Percentiles rank a stretch among this genome's conserved stretches.
Conservation (phyloP, 2,888 invertebrate species). For the Drymonia ruficornis region DNA sequence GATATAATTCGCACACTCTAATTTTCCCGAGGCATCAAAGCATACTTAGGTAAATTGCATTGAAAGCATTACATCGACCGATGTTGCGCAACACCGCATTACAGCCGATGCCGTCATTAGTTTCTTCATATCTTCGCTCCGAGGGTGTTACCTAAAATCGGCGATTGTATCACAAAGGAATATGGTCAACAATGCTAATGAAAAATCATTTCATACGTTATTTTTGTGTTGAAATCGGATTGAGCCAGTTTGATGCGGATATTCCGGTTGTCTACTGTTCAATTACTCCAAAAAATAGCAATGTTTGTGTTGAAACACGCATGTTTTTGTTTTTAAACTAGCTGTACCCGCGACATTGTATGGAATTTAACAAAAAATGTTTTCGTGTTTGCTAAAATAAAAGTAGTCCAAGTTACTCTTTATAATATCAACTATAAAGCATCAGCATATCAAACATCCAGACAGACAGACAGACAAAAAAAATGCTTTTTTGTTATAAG, state of each 20-base stretch:
- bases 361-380: too few species aligned
- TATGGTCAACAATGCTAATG: neutral
- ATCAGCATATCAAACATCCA: too few species aligned
- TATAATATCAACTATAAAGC: too few species aligned
- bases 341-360: too few species aligned
- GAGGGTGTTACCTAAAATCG: slow-evolving; percentile 4
- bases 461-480: too few species aligned
- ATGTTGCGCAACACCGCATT: neutral
- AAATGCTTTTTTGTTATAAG: too few species aligned
- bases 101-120: slow-evolving; percentile 3
- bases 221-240: neutral
- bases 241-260: neutral
- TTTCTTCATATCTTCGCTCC: neutral
- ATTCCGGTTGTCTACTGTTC: neutral
- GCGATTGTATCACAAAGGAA: neutral
- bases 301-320: too few species aligned
- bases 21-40: neutral
- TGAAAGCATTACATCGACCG: slow-evolving; percentile 4
- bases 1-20: too few species aligned
- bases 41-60: neutral
- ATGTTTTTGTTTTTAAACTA: too few species aligned
- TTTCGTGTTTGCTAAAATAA: too few species aligned
- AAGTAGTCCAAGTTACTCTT: too few species aligned
- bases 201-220: slow-evolving; percentile 1
- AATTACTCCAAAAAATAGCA: too few species aligned